Evolutionary conservation across 2,113 vertebrate species (phyloP).

Genomic region (Gnathonemus longibarbis): DNA sequence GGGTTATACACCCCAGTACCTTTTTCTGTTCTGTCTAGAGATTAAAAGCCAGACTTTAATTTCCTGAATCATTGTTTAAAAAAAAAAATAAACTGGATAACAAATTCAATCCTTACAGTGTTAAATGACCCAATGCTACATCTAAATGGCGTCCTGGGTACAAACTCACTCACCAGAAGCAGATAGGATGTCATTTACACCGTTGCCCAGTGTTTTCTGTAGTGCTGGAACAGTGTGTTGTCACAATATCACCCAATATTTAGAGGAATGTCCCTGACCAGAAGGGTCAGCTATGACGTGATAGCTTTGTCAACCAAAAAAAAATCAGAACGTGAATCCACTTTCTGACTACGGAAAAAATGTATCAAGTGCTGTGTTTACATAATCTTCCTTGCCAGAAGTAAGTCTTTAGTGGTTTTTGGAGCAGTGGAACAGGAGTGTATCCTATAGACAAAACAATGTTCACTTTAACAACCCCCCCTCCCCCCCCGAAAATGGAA

Average conservation of each 20-base stretch:
- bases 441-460: not conserved
- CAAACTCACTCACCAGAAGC: not conserved
- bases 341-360: not conserved
- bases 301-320: not conserved
- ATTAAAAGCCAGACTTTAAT: not conserved
- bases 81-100: not conserved
- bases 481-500: not conserved
- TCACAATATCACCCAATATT: not conserved
- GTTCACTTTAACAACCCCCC: not conserved
- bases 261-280: not conserved
- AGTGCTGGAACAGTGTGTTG: not conserved
- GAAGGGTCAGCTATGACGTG: not conserved
- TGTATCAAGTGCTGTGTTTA: constrained; percentile 8
- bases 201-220: not conserved
- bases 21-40: not conserved
- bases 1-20: not conserved
- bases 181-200: not conserved
- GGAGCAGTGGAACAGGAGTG: not conserved
- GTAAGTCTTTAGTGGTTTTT: not conserved
- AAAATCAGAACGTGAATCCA: not conserved
- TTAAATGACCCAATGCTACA: constrained; percentile 9
- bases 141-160: not conserved
- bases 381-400: not conserved
- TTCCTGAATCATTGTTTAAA: not conserved
- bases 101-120: not conserved